Conservation (phyloP, 2,113 vertebrate genomes). For the Melanocharis versteri region DNA sequence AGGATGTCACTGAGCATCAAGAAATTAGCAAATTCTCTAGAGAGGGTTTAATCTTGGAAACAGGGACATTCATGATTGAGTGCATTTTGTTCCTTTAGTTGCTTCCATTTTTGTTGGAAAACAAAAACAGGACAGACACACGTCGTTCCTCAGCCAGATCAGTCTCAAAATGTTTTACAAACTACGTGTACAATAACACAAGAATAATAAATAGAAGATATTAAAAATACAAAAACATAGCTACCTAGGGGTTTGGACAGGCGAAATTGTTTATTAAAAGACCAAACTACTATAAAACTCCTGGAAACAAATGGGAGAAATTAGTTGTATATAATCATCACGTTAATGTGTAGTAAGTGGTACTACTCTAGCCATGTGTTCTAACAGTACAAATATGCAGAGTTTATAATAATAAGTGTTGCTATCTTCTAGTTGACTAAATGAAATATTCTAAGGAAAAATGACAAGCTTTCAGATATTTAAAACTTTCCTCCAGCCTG, state of each 20-base stretch:
- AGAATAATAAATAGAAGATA: not conserved
- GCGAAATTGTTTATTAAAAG: not conserved
- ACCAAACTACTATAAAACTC: not conserved
- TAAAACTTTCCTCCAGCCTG: not conserved
- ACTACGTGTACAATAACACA: not conserved
- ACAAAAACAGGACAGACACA: not conserved
- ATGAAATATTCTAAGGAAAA: not conserved
- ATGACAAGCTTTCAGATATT: not conserved
- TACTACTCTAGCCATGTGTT: not conserved
- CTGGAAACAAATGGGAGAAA: not conserved
- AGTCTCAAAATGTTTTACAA: not conserved
- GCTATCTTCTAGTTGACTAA: not conserved
- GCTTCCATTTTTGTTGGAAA: not conserved
- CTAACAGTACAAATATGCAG: not conserved
- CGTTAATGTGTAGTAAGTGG: not conserved
- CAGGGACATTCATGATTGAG: fast-evolving
- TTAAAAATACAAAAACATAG: not conserved
- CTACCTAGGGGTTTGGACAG: not conserved
- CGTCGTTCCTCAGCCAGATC: not conserved
- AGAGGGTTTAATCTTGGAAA: not conserved
- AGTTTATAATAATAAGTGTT: not conserved
- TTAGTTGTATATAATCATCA: not conserved
- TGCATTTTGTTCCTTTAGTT: not conserved
- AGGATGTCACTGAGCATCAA: not conserved
- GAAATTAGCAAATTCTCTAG: not conserved